Percentiles rank a stretch among this genome's conserved stretches.
Conservation (phyloP, 2,113 vertebrate genomes). For the Brienomyrus longianalis region DNA sequence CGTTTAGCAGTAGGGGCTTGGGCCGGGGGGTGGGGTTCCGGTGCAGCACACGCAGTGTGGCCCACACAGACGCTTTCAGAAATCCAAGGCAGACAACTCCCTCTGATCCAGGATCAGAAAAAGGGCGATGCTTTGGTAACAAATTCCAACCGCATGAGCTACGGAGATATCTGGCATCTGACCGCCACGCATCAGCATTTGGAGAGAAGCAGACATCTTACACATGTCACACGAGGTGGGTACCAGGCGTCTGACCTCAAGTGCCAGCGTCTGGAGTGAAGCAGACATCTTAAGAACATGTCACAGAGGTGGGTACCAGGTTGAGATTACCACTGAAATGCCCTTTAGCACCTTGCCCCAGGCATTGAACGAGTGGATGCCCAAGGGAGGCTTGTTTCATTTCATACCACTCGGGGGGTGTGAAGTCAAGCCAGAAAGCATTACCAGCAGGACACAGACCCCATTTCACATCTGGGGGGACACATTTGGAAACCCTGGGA, state of each 20-base stretch:
- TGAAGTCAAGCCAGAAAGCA: neutral
- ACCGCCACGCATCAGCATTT: neutral
- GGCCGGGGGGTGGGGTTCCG: neutral
- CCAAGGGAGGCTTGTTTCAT: neutral
- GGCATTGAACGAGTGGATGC: neutral
- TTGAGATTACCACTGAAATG: neutral
- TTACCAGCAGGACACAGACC: neutral
- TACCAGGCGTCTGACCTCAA: neutral
- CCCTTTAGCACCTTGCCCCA: neutral
- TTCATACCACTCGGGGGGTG: neutral
- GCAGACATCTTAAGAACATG: neutral
- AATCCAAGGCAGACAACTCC: neutral
- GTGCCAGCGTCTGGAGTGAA: neutral
- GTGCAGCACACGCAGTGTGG: neutral
- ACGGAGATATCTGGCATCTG: neutral
- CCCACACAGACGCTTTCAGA: neutral
- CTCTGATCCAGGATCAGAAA: neutral
- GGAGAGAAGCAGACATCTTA: neutral
- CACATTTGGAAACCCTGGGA: neutral
- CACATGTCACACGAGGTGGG: neutral
- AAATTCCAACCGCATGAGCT: neutral
- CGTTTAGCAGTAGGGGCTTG: neutral
- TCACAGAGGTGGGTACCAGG: neutral
- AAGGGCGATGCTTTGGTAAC: neutral
- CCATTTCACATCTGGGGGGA: neutral